Evolutionary conservation across 2,113 vertebrate species (phyloP).

Genomic region (Mixornis gularis): DNA sequence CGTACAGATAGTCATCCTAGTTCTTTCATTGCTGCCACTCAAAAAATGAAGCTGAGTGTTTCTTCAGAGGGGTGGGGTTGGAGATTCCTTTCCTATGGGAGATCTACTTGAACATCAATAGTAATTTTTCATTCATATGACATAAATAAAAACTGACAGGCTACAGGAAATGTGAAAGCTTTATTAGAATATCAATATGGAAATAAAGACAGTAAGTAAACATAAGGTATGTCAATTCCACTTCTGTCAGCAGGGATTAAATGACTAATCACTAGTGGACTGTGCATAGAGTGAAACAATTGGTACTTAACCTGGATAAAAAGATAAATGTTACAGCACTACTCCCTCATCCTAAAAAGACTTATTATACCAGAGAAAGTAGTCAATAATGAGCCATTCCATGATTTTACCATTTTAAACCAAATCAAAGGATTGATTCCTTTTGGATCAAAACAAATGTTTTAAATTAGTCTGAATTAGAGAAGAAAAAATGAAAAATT

Average conservation of each 20-base stretch:
- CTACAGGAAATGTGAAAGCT: background rate
- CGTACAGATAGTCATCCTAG: background rate
- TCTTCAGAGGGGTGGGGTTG: background rate
- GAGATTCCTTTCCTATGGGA: background rate
- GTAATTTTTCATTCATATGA: background rate
- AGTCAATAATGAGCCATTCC: conserved; percentile 2
- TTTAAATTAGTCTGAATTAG: background rate
- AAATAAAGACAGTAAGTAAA: background rate
- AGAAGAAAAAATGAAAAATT: background rate
- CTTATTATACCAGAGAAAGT: conserved; percentile 22
- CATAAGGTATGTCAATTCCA: background rate
- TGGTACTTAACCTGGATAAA: background rate
- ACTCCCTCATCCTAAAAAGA: background rate
- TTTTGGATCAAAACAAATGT: background rate
- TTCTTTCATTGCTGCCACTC: background rate
- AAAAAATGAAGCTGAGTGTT: background rate
- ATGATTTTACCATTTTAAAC: background rate
- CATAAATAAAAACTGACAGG: background rate
- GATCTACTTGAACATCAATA: background rate
- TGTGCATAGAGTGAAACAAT: background rate
- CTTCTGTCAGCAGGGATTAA: background rate
- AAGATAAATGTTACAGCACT: background rate
- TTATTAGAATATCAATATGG: background rate
- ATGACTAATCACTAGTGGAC: background rate
- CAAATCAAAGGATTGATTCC: background rate